These are phyloP conservation scores for Stenurella melanura DNA, from an alignment of 2,888 invertebrate species.

Conservation along the genomic window DNA sequence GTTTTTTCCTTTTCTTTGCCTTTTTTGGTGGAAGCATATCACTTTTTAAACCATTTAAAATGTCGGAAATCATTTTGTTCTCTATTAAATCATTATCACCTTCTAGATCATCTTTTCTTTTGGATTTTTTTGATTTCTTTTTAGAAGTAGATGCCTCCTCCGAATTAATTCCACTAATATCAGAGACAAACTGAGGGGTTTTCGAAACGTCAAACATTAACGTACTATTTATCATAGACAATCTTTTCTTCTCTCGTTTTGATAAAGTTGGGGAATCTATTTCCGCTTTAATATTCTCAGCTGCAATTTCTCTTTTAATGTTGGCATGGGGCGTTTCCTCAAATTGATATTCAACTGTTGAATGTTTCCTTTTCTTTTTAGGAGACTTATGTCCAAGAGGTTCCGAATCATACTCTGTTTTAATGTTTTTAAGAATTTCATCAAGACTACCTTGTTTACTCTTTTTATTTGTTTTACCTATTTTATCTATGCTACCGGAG, in stretches of 20 bases:
- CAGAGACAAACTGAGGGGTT: slow-evolving; percentile 37
- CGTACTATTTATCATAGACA: slow-evolving; percentile 44
- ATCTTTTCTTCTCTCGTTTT: slow-evolving; percentile 33
- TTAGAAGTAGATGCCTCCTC: not conserved
- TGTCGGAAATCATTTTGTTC: slow-evolving; percentile 21
- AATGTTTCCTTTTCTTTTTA: slow-evolving; percentile 40
- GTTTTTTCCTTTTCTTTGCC: slow-evolving; percentile 36
- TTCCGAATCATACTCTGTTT: not conserved
- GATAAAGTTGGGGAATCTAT: not conserved
- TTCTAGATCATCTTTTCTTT: slow-evolving; percentile 23
- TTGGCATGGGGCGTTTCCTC: not conserved
- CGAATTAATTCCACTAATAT: slow-evolving; percentile 32
- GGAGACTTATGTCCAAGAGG: slow-evolving; percentile 2
- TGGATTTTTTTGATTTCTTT: slow-evolving; percentile 32
- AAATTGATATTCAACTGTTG: slow-evolving; percentile 5
- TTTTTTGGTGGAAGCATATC: slow-evolving; percentile 28
- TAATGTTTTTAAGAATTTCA: slow-evolving; percentile 5
- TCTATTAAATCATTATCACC: slow-evolving; percentile 10
- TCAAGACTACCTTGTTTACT: not conserved
- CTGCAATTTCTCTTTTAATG: slow-evolving; percentile 13
- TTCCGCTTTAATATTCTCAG: not conserved
- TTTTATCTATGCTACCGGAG: slow-evolving; percentile 25
- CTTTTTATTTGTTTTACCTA: slow-evolving; percentile 8
- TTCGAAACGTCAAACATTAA: slow-evolving; percentile 42
- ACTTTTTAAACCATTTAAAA: slow-evolving; percentile 34